phyloP scores from a whole-genome alignment of 2,797 vertebrate species.

The Tragelaphus oryx region DNA sequence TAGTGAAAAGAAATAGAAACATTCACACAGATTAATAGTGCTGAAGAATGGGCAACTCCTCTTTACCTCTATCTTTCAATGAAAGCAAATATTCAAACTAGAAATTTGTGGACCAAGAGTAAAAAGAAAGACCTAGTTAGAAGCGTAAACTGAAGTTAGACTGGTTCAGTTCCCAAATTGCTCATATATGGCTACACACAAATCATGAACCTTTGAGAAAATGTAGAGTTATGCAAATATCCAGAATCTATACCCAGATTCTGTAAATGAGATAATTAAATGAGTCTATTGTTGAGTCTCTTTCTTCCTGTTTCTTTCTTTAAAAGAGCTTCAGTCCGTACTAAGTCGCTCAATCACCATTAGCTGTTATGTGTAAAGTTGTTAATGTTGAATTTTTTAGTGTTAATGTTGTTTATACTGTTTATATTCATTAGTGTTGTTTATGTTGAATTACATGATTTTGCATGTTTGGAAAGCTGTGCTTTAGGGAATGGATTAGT shows the following conservation, averaged over 20 bases:
- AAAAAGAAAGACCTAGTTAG: neutral
- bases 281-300: neutral
- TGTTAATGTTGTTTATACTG: neutral
- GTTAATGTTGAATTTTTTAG: neutral
- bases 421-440: neutral
- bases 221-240: neutral
- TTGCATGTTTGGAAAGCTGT: neutral
- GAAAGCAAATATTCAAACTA: neutral
- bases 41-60: neutral
- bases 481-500: neutral
- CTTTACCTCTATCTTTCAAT: neutral
- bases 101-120: neutral
- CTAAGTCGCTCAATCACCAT: neutral
- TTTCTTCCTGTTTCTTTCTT: neutral
- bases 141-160: neutral
- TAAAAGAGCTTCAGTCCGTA: neutral
- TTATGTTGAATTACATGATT: neutral
- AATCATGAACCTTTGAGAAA: neutral
- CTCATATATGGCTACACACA: neutral
- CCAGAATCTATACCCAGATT: neutral
- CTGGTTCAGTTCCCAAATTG: neutral
- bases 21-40: neutral
- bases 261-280: neutral
- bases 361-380: neutral
- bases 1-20: neutral